Evolutionary conservation across 1,140 invertebrate genomes (phyloP), one percentile per base, ranked within the genome.

Genomic region (Trichonephila clavipes): DNA sequence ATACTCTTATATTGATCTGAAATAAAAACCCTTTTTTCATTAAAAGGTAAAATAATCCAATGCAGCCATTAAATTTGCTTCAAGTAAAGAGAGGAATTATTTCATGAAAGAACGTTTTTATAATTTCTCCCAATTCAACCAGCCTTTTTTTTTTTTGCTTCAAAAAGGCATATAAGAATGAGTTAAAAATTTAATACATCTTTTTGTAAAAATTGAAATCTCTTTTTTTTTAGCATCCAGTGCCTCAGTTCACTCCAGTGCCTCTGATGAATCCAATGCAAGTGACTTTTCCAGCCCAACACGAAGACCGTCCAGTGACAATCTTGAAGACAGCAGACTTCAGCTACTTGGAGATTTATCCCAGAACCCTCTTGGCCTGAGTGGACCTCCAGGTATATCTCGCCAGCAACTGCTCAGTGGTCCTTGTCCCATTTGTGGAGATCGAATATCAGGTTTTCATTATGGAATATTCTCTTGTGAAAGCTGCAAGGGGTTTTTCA

Each of bases 401-500:
- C 82, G 95, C 10, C 95, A 95, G 86, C 95, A 95, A 61, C 90
- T 95, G 19, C 86, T 95, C 4, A 94, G 94, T 66, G 98, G 98
- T 95, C 98, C 98, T 0, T 99, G 98, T 96, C 98, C 98, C 14
- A 98, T 99, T 90, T 99, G 98, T 95, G 98, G 98, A 0, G 98
- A 99, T 96, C 98, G 98, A 95, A 99, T 99, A 95, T 98, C 98
- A 94, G 98, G 98, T 18, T 99, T 99, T 96, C 98, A 99, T 96
- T 99, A 99, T 95, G 98, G 98, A 18, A 99, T 99, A 95, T 99
- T 99, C 96, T 99, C 98, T 18, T 99, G 99, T 96, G 99, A 99
- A 95, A 99, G 98, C 18, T 99, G 97, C 95, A 99, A 99, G 96
- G 99, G 99, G 6, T 99, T 99, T 96, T 99, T 99, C 96, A 99